Evolutionary conservation across 2,797 vertebrate genomes (phyloP).

Genomic region (Cynodonichthys magdalenae): DNA sequence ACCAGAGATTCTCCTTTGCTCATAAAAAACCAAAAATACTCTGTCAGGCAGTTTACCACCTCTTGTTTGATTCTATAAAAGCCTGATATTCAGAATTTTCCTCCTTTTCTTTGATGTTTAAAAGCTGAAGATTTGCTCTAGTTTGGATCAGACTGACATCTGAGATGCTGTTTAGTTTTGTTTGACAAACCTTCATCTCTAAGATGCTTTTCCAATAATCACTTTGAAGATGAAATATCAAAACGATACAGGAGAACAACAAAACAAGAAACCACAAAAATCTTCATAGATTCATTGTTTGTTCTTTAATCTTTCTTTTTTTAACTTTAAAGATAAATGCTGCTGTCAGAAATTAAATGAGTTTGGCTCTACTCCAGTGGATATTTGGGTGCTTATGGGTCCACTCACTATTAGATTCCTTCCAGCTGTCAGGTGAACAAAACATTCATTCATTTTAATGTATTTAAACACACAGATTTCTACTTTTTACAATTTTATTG

Average conservation of each 20-base stretch:
- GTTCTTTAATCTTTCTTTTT: neutral
- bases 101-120: slow-evolving; percentile 13
- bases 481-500: too few relatives aligned
- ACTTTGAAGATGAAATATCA: slow-evolving; percentile 9
- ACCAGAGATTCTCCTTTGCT: too few relatives aligned
- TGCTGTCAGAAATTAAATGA: slow-evolving; percentile 37
- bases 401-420: neutral
- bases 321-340: slow-evolving; percentile 41
- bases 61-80: neutral
- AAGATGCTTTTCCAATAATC: slow-evolving; percentile 18
- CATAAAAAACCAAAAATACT: too few relatives aligned
- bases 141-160: slow-evolving; percentile 18
- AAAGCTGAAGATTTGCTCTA: slow-evolving; percentile 2
- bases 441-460: too few relatives aligned
- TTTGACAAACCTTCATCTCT: slow-evolving; percentile 26
- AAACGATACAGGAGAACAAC: slow-evolving; percentile 24
- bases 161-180: slow-evolving; percentile 12
- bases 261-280: slow-evolving; percentile 13
- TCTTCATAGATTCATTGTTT: neutral
- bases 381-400: slow-evolving; percentile 42
- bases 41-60: too few relatives aligned
- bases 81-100: neutral
- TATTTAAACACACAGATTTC: too few relatives aligned
- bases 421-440: slow-evolving; percentile 35
- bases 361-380: slow-evolving; percentile 42